phyloP scores from a whole-genome alignment of 2,797 vertebrate genomes.

The Natrix natrix region DNA sequence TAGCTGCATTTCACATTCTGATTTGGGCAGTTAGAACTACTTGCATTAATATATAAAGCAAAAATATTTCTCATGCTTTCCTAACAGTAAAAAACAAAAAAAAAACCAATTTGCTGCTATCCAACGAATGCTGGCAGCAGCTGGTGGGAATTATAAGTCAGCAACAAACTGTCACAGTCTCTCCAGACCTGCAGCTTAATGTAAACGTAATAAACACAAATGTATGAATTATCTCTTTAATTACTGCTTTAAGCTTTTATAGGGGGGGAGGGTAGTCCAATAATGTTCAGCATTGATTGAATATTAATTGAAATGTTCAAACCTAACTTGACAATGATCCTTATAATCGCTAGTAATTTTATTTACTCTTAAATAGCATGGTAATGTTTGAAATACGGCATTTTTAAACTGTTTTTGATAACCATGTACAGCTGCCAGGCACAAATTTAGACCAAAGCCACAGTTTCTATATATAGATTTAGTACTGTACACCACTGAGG shows the following conservation, averaged over 20 bases:
- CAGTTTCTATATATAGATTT: conserved; percentile 23
- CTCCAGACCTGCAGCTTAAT: background rate
- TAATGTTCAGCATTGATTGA: background rate
- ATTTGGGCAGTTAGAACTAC: background rate
- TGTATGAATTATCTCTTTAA: background rate
- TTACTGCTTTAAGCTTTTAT: background rate
- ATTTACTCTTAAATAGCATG: background rate
- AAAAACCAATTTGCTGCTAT: background rate
- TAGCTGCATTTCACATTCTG: background rate
- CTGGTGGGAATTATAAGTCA: background rate
- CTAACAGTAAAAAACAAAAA: background rate
- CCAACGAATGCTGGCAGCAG: background rate
- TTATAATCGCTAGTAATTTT: background rate
- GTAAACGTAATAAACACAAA: background rate
- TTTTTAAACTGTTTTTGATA: conserved; percentile 1
- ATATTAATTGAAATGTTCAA: background rate
- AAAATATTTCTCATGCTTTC: background rate
- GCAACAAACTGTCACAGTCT: background rate
- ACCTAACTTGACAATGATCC: background rate
- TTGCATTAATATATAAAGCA: background rate
- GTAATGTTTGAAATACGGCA: background rate
- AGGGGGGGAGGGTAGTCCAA: background rate
- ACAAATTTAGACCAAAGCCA: conserved; percentile 22
- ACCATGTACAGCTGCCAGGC: background rate
- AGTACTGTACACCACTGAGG: conserved; percentile 3